These are phyloP conservation scores for Anastatus disparis DNA, from an alignment of 1,140 invertebrate species.

Conservation along the genomic window DNA sequence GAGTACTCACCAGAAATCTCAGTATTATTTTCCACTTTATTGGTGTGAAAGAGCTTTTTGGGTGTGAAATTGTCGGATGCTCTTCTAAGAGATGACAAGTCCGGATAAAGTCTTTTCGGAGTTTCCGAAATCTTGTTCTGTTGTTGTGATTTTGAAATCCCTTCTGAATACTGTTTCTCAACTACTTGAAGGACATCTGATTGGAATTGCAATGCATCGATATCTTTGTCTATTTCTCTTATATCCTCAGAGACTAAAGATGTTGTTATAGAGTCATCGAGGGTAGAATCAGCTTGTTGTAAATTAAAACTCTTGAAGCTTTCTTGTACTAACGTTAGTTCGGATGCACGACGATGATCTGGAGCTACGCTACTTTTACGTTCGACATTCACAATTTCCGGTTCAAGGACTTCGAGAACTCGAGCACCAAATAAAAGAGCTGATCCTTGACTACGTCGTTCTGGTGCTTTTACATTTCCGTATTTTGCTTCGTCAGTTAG, in stretches of 20 bases:
- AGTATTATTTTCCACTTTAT: not conserved
- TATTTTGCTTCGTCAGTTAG: too few species aligned
- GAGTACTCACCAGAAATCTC: not conserved
- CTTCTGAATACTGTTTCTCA: too few species aligned
- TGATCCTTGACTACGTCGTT: too few species aligned
- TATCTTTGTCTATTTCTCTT: constrained; percentile 10
- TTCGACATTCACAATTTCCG: constrained; percentile 12
- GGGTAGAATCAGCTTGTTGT: not conserved
- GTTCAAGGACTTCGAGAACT: constrained; percentile 31
- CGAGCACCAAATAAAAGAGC: constrained; percentile 19
- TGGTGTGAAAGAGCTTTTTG: constrained; percentile 9
- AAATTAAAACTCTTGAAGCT: not conserved
- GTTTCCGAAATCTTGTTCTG: constrained; percentile 2
- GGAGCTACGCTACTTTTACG: not conserved
- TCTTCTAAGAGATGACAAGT: not conserved
- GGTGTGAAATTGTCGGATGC: constrained; percentile 18
- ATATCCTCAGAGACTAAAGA: constrained; percentile 24
- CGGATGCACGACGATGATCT: not conserved
- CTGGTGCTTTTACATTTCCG: too few species aligned
- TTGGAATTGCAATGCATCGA: constrained; percentile 7
- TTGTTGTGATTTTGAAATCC: too few species aligned
- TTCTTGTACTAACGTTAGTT: constrained; percentile 4
- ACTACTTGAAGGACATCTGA: not conserved
- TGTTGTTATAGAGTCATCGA: not conserved
- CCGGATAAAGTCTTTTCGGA: constrained; percentile 13